A percentile compares a stretch with the other conserved stretches of the same genome.
phyloP scores from a whole-genome alignment of 2,888 invertebrate genomes.

The Drosophila mimica region DNA sequence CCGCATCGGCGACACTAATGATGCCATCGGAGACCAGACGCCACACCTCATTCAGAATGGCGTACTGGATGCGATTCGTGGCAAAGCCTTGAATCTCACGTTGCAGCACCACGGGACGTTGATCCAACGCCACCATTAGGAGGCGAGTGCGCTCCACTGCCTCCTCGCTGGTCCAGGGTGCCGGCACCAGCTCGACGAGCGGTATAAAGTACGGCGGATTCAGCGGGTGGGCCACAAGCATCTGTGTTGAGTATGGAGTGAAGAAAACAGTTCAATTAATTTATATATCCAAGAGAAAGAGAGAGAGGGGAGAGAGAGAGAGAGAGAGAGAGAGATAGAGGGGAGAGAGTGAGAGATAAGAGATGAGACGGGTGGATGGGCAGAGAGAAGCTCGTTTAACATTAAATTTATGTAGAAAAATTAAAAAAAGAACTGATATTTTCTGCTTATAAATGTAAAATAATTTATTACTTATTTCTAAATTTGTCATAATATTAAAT shows the following conservation, averaged over 20 bases:
- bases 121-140: conserved; percentile 94
- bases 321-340: not conserved
- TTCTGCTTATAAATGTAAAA: too few relatives aligned
- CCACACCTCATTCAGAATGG: conserved; percentile 96
- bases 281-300: not conserved
- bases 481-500: too few relatives aligned
- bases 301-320: not conserved
- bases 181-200: conserved; percentile 96
- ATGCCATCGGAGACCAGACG: conserved; percentile 93
- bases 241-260: conserved; percentile 55
- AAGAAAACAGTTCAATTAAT: not conserved
- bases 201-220: conserved; percentile 99
- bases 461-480: too few relatives aligned
- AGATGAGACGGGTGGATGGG: not conserved
- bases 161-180: conserved; percentile 94
- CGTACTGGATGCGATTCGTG: conserved; percentile 97
- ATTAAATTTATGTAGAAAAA: not conserved
- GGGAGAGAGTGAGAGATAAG: not conserved
- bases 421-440: too few relatives aligned
- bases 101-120: conserved; percentile 93
- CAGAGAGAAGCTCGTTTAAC: not conserved
- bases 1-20: conserved; percentile 93
- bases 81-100: conserved; percentile 97
- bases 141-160: conserved; percentile 90
- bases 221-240: conserved; percentile 94